These are phyloP conservation scores for Octodonta nipae DNA, from an alignment of 2,888 invertebrate species.

Conservation along the genomic window DNA sequence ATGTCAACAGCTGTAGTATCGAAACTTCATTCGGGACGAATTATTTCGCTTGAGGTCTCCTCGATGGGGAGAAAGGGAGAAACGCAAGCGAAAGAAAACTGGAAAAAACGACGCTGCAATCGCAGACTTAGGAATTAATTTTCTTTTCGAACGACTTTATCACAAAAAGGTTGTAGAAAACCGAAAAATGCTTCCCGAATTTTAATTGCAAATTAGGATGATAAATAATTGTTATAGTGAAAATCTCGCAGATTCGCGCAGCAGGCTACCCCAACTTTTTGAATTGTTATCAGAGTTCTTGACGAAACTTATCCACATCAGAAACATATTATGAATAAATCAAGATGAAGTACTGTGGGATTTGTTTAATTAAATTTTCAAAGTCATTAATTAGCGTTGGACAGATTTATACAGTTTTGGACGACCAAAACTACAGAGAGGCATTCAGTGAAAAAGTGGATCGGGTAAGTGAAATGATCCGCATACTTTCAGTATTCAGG, in stretches of 20 bases:
- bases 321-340: too few relatives aligned
- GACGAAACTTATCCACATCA: too few relatives aligned
- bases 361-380: too few relatives aligned
- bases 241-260: conserved; percentile 9
- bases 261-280: conserved; percentile 1
- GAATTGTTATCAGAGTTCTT: too few relatives aligned
- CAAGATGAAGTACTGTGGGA: too few relatives aligned
- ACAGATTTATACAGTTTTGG: too few relatives aligned
- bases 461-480: too few relatives aligned
- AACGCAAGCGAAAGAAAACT: too few relatives aligned
- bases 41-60: conserved; percentile 18
- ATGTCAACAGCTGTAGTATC: conserved; percentile 27
- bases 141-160: conserved; percentile 17
- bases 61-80: conserved; percentile 15
- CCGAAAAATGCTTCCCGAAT: conserved; percentile 15
- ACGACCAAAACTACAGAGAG: too few relatives aligned
- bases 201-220: conserved; percentile 17
- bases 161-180: conserved; percentile 16
- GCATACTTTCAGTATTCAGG: too few relatives aligned
- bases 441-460: too few relatives aligned
- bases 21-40: conserved; percentile 23
- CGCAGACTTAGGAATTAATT: conserved; percentile 12
- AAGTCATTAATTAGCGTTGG: too few relatives aligned
- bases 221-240: conserved; percentile 16
- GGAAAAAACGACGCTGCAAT: conserved; percentile 6